phyloP scores from a whole-genome alignment of 2,888 invertebrate species.

The Cosmorhoe ocellata region DNA sequence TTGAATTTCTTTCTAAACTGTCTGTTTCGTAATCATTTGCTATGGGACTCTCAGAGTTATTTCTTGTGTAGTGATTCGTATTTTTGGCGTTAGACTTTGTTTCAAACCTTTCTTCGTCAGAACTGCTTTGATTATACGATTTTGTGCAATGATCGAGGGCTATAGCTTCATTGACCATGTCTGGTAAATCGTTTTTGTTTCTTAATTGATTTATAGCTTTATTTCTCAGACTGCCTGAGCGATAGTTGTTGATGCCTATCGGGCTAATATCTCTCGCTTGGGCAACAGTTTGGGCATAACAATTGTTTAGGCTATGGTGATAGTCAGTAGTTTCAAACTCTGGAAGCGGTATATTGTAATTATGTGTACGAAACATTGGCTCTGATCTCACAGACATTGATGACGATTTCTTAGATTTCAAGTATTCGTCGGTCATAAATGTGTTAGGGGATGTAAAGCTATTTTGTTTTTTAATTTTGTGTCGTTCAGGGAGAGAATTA shows the following conservation, averaged over 20 bases:
- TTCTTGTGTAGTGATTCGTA: constrained; percentile 56
- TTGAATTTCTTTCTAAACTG: constrained; percentile 85
- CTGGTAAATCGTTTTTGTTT: constrained; percentile 76
- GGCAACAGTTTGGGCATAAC: constrained; percentile 59
- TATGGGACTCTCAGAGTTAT: constrained; percentile 62
- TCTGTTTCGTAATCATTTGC: constrained; percentile 88
- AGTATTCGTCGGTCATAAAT: constrained; percentile 51
- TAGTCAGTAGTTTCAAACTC: constrained; percentile 55
- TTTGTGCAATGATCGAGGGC: constrained; percentile 77
- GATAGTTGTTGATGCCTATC: constrained; percentile 53
- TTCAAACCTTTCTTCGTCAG: constrained; percentile 71
- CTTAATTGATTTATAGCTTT: constrained; percentile 48
- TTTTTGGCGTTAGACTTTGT: constrained; percentile 38
- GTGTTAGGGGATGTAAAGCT: constrained; percentile 61
- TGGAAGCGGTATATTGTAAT: constrained; percentile 70
- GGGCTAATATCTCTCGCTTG: constrained; percentile 60
- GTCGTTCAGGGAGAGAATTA: constrained; percentile 58
- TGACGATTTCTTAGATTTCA: constrained; percentile 53
- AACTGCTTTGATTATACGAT: constrained; percentile 66
- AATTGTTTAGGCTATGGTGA: constrained; percentile 47
- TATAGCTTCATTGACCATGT: constrained; percentile 86
- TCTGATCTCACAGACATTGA: constrained; percentile 73
- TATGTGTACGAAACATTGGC: constrained; percentile 55
- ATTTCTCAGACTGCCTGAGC: constrained; percentile 51
- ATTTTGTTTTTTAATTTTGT: constrained; percentile 63